phyloP scores from a whole-genome alignment of 2,113 vertebrate species.

The Motacilla tschutschensis region DNA sequence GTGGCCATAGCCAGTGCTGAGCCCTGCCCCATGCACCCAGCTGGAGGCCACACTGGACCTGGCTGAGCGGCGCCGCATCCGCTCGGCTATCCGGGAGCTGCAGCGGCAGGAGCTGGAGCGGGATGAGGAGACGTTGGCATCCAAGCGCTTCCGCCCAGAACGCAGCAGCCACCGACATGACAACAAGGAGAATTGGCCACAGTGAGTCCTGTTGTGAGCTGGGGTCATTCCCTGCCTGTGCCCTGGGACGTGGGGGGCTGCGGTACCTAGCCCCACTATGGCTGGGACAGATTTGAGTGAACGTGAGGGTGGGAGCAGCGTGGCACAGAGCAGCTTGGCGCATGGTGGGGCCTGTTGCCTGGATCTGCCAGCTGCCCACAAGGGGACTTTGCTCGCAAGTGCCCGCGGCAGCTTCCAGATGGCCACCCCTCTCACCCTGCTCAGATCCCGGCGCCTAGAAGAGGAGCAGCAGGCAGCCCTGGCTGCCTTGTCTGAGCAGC shows the following conservation, averaged over 20 bases:
- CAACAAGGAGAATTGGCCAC: slow-evolving; percentile 92
- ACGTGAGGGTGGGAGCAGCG: not conserved
- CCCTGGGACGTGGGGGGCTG: not conserved
- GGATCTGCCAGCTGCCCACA: not conserved
- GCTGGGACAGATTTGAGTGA: not conserved
- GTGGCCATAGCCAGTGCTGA: not conserved
- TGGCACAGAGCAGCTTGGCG: fast-evolving
- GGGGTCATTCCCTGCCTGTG: not conserved
- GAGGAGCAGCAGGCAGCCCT: slow-evolving; percentile 79
- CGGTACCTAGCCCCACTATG: fast-evolving
- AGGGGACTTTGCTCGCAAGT: not conserved
- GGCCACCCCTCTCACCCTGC: fast-evolving
- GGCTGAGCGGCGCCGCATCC: slow-evolving; percentile 89
- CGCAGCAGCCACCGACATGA: slow-evolving; percentile 75
- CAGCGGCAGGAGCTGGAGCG: slow-evolving; percentile 88
- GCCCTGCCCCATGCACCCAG: slow-evolving; percentile 54
- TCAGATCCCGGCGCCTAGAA: slow-evolving; percentile 67
- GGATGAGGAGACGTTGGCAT: slow-evolving; percentile 88
- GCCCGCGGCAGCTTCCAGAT: fast-evolving
- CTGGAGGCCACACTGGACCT: slow-evolving; percentile 89
- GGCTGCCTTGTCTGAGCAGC: slow-evolving; percentile 75
- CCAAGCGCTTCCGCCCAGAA: slow-evolving; percentile 89
- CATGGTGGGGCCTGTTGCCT: fast-evolving
- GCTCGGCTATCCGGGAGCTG: slow-evolving; percentile 88
- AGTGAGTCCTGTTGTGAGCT: slow-evolving; percentile 66